phyloP scores from a whole-genome alignment of 2,888 invertebrate species.

The Automeris io region DNA sequence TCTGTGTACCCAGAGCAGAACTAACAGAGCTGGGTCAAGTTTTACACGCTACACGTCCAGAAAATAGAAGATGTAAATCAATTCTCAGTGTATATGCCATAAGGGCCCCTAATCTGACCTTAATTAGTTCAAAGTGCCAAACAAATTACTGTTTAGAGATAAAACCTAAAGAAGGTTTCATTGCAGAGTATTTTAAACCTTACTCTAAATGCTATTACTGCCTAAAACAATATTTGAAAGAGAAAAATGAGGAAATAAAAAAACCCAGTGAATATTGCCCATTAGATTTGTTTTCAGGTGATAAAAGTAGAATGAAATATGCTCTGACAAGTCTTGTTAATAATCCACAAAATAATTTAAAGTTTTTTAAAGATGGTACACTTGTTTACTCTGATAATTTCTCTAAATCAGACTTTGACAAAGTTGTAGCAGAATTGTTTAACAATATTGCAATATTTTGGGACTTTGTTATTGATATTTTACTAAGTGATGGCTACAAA shows the following conservation, averaged over 20 bases:
- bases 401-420: slow-evolving; percentile 21
- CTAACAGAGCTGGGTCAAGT: slow-evolving; percentile 36
- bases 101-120: slow-evolving; percentile 59
- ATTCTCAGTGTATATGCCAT: slow-evolving; percentile 57
- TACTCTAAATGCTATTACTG: slow-evolving; percentile 74
- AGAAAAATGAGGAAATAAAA: slow-evolving; percentile 68
- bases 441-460: slow-evolving; percentile 33
- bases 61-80: slow-evolving; percentile 57
- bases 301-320: slow-evolving; percentile 69
- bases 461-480: slow-evolving; percentile 45
- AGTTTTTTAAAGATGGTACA: slow-evolving; percentile 70
- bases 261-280: slow-evolving; percentile 81
- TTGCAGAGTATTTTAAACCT: slow-evolving; percentile 42
- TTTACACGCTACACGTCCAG: slow-evolving; percentile 44
- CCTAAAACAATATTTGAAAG: slow-evolving; percentile 75
- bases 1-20: slow-evolving; percentile 44
- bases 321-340: slow-evolving; percentile 67
- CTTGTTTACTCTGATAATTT: slow-evolving; percentile 43
- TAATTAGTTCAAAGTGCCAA: slow-evolving; percentile 28
- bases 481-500: slow-evolving; percentile 28
- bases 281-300: slow-evolving; percentile 82
- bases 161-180: slow-evolving; percentile 82
- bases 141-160: slow-evolving; percentile 78
- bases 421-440: slow-evolving; percentile 33
- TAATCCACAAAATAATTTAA: slow-evolving; percentile 81